Evolutionary conservation across 2,113 vertebrate genomes (phyloP), one percentile per base, ranked within the genome.

Genomic region (Salvelinus fontinalis): DNA sequence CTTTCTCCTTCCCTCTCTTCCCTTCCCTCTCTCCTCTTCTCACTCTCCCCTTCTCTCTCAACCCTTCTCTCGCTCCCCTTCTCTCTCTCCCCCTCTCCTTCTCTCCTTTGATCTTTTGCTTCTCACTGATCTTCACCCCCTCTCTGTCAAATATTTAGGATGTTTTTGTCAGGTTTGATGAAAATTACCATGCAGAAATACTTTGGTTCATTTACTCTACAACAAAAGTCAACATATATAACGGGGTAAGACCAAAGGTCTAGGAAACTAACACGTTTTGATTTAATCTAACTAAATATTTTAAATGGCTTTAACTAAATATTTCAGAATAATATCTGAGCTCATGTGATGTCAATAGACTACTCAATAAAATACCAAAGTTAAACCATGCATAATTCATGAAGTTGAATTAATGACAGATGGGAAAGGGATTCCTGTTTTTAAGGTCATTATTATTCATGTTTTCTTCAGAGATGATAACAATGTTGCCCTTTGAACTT

Each of bases 121-220:
- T 70, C 83, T 88, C 86, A 90, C 89, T 92, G 91, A 93, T 92
- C 88, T 91, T 81, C 86, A 87, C 85, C 83, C 80, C 85, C 87
- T 86, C 86, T 85, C 84, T 89, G 89, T 94, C 93, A 92, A 92
- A 93, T 92, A 92, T 93, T 93, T 91, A 91, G 89, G 86, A 88
- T 87, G 84, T n/a, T 82, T 82, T 90, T 92, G 91, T 86, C 92
- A 90, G 90, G 82, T 89, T 89, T 90, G 91, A 88, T 22, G 77
- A 88, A 90, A 86, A 92, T 90, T 87, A 89, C 82, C 85, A 83
- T 82, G 82, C 84, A 91, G 87, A 91, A 87, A 83, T 84, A 66
- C 48, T 83, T 86, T 83, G 85, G 88, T 91, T 91, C 91, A 89
- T 91, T 92, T 86, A 92, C 80, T 84, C 74, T 70, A 81, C 82